A percentile compares a stretch with the other conserved stretches of the same genome.
Conservation (phyloP, 2,797 vertebrate genomes). For the Epinephelus malabaricus region DNA sequence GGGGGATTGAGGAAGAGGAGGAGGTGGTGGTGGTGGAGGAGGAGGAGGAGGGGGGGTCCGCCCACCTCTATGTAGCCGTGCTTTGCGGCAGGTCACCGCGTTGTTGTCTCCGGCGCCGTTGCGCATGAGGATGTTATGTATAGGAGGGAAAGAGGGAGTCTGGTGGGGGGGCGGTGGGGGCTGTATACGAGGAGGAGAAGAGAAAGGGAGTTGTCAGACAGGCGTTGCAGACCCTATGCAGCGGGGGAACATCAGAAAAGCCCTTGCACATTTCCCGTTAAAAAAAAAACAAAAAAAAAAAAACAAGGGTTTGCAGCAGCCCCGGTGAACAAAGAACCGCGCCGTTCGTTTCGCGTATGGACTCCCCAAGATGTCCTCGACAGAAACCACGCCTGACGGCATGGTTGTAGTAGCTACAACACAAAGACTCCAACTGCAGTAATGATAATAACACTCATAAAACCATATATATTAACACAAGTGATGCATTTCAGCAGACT, state of each 20-base stretch:
- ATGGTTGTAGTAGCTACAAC: conserved; percentile 54
- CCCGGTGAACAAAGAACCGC: conserved; percentile 83
- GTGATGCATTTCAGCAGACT: background rate
- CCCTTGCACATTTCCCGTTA: conserved; percentile 69
- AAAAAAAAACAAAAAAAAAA: conserved; percentile 20
- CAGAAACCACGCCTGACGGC: conserved; percentile 84
- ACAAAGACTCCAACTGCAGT: conserved; percentile 69
- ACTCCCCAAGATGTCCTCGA: conserved; percentile 81
- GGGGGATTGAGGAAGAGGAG: background rate
- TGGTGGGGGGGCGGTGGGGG: conserved; percentile 45
- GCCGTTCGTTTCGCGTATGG: conserved; percentile 68
- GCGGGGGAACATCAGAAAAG: conserved; percentile 72
- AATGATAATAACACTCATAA: background rate
- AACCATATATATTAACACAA: background rate
- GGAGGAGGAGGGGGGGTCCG: conserved; percentile 63
- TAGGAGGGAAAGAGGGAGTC: conserved; percentile 69
- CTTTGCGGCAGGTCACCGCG: conserved; percentile 86
- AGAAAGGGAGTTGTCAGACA: conserved; percentile 84
- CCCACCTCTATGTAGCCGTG: conserved; percentile 79
- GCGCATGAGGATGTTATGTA: conserved; percentile 83
- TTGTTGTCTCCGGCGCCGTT: conserved; percentile 81
- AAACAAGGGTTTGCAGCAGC: conserved; percentile 65
- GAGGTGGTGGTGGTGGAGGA: no score
- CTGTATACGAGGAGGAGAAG: conserved; percentile 57
- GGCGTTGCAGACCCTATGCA: conserved; percentile 83